Evolutionary conservation across 2,888 invertebrate species (phyloP).

Genomic region (Eubasilissa splendida): DNA sequence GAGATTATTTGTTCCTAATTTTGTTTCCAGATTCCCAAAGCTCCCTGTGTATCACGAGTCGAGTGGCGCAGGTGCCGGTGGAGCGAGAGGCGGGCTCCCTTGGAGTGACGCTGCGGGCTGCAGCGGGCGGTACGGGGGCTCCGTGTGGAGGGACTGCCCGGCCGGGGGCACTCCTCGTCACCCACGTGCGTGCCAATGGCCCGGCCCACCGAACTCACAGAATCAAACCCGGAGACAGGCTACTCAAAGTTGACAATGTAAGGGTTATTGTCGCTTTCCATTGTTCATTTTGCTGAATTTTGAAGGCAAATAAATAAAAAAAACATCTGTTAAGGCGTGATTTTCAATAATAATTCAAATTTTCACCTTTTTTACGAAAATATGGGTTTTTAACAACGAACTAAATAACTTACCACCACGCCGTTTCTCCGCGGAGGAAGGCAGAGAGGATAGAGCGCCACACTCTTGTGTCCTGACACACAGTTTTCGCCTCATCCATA

Average conservation of each 20-base stretch:
- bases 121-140: slow-evolving; percentile 63
- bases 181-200: slow-evolving; percentile 90
- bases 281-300: too few relatives aligned
- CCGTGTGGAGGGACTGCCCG: slow-evolving; percentile 79
- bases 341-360: too few relatives aligned
- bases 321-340: too few relatives aligned
- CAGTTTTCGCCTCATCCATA: too few relatives aligned
- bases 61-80: slow-evolving; percentile 85
- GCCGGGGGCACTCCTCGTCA: slow-evolving; percentile 84
- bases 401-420: too few relatives aligned
- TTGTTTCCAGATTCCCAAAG: slow-evolving; percentile 76
- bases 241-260: slow-evolving; percentile 88
- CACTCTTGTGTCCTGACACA: too few relatives aligned
- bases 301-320: too few relatives aligned
- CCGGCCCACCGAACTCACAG: slow-evolving; percentile 93
- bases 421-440: too few relatives aligned
- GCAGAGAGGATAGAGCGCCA: too few relatives aligned
- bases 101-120: slow-evolving; percentile 90
- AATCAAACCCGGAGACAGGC: slow-evolving; percentile 91
- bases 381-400: too few relatives aligned
- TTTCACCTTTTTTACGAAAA: too few relatives aligned
- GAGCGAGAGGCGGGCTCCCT: slow-evolving; percentile 88
- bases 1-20: not conserved
- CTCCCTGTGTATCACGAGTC: slow-evolving; percentile 82
- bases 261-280: slow-evolving; percentile 56